These are phyloP conservation scores for Oikopleura dioica DNA, from an alignment of 23 tunicate genomes.

Conservation along the genomic window DNA sequence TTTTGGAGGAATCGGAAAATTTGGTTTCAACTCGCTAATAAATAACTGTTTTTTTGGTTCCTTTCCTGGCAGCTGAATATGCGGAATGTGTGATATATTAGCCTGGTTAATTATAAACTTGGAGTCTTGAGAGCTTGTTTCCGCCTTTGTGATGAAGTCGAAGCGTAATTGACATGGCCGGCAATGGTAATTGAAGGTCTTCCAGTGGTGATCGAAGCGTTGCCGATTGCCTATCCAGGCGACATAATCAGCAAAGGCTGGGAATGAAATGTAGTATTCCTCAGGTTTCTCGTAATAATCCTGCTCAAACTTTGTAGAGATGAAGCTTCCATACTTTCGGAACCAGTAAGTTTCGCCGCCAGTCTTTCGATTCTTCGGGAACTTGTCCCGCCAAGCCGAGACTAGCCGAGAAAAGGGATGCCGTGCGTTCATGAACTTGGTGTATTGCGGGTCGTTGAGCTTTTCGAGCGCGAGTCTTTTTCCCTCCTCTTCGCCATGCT, in stretches of 20 bases:
- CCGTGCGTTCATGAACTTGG: neutral
- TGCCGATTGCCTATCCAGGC: neutral
- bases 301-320: neutral
- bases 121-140: constrained; percentile 4
- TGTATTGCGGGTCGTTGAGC: neutral
- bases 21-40: too few species aligned
- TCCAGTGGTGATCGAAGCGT: neutral
- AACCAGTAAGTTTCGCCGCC: neutral
- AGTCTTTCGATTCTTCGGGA: neutral
- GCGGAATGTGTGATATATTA: neutral
- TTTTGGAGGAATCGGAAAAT: too few species aligned
- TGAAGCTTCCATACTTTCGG: neutral
- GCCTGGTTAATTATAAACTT: neutral
- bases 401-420: neutral
- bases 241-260: neutral
- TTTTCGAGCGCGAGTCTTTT: neutral
- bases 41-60: too few species aligned
- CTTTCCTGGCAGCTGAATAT: neutral
- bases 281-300: neutral
- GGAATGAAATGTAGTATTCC: neutral
- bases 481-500: neutral
- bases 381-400: neutral
- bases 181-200: constrained; percentile 11
- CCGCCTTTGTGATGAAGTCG: constrained; percentile 8
- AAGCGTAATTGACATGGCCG: neutral